These are phyloP conservation scores for Ophion slaviceki DNA, from an alignment of 2,888 invertebrate species.

Conservation along the genomic window DNA sequence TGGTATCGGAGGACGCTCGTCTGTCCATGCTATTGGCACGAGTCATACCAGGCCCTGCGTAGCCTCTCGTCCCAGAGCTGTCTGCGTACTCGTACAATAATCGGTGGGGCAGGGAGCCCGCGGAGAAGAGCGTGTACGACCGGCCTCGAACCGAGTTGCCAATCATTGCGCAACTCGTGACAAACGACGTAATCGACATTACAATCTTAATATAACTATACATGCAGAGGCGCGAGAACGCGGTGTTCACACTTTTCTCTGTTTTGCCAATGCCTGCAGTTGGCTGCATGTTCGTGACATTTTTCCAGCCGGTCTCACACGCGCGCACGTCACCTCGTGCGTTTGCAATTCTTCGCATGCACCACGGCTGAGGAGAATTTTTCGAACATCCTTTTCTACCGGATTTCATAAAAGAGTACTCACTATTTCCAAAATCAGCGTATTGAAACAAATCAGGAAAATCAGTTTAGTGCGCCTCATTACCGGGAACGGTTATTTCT, in stretches of 20 bases:
- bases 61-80: conserved; percentile 61
- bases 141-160: conserved; percentile 76
- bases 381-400: too few species aligned
- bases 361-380: too few species aligned
- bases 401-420: too few species aligned
- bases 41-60: too few species aligned
- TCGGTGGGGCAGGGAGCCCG: conserved; percentile 27
- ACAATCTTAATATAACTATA: conserved; percentile 57
- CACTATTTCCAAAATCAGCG: too few species aligned
- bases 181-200: conserved; percentile 72
- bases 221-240: conserved; percentile 27
- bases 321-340: background rate
- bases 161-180: conserved; percentile 75
- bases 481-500: too few species aligned
- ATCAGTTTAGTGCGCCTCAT: too few species aligned
- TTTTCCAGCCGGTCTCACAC: conserved; percentile 45
- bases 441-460: too few species aligned
- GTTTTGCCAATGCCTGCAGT: conserved; percentile 16
- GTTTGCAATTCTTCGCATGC: background rate
- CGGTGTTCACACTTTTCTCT: background rate
- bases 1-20: background rate
- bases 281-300: conserved; percentile 42
- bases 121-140: conserved; percentile 68
- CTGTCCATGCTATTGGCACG: too few species aligned
- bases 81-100: conserved; percentile 50